Evolutionary conservation across 92 coral and sea anemone genomes (phyloP), one percentile per base, ranked within the genome.

Genomic region (Montipora capitata): DNA sequence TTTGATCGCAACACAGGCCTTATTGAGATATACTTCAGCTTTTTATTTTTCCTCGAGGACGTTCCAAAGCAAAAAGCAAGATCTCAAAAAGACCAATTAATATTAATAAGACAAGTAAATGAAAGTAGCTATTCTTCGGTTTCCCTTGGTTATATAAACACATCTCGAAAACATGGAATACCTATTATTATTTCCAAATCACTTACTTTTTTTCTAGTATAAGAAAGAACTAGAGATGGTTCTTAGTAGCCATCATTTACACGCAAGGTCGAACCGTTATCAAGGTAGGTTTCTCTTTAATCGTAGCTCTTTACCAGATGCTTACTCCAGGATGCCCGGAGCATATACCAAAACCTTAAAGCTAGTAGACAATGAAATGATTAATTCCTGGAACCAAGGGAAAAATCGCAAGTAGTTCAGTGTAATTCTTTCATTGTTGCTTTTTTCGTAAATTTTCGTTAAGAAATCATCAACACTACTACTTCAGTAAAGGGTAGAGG

Each of bases 71-170:
- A 17, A 45, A 54, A 48, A 66, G 63, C 63, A 45, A 66, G 20
- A 79, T 48, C 13, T 79, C 61, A 27, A 6, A 1, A 14, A 7
- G n/a, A 2, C 62, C 14, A 35, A 3, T 44, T 43, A 48, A 43
- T 79, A 27, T 20, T 20, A 20, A 20, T 20, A 18, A 18, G 20
- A 18, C 20, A 18, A 18, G 20, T 18, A 18, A 18, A 18, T 18
- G 20, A 18, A 18, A 66, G 58, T 45, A 45, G 4, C 84, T 13
- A 44, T 45, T 65, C 51, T 40, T 48, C 3, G 84, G 84, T 66
- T 79, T 79, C 10, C 20, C 73, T 35, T 79, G 64, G 64, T 49
- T 64, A 57, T 45, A 45, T 65, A 79, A 79, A 79, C 61, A 79
- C 38, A 62, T 27, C 35, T 27, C 2, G 35, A 27, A 27, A 27